Evolutionary conservation across 2,797 vertebrate genomes (phyloP).

Genomic region (Cheirogaleus major): DNA sequence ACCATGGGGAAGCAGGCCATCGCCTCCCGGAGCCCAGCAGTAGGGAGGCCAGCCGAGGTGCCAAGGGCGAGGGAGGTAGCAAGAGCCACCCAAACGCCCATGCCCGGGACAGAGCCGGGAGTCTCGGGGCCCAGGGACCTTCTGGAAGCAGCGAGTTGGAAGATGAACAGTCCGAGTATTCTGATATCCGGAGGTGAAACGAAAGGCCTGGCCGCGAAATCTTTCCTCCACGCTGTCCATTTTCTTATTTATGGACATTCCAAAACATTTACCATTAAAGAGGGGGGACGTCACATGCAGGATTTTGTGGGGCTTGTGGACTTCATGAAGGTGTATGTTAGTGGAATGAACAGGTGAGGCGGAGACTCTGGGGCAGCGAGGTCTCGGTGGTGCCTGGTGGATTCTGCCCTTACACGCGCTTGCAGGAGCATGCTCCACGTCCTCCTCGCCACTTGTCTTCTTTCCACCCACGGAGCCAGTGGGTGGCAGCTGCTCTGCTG

Average conservation of each 20-base stretch:
- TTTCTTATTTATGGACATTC: slow-evolving; percentile 94
- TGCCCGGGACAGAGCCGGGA: slow-evolving; percentile 84
- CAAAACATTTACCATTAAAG: slow-evolving; percentile 95
- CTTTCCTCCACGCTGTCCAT: slow-evolving; percentile 84
- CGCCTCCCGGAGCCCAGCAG: slow-evolving; percentile 84
- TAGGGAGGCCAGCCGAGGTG: slow-evolving; percentile 86
- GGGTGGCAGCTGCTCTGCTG: slow-evolving; percentile 64
- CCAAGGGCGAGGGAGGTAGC: slow-evolving; percentile 90
- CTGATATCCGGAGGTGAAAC: slow-evolving; percentile 97
- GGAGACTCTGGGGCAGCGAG: not conserved
- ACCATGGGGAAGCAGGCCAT: slow-evolving; percentile 79
- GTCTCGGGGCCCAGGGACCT: slow-evolving; percentile 88
- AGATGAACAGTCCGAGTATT: slow-evolving; percentile 92
- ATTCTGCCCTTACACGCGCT: slow-evolving; percentile 26
- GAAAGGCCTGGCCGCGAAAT: slow-evolving; percentile 62
- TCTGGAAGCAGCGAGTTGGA: slow-evolving; percentile 88
- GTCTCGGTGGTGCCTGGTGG: slow-evolving; percentile 66
- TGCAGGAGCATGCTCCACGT: not conserved
- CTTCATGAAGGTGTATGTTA: slow-evolving; percentile 79
- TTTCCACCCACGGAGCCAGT: not conserved
- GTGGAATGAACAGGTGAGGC: slow-evolving; percentile 35
- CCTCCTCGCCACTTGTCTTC: slow-evolving; percentile 67
- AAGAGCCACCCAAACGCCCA: slow-evolving; percentile 88
- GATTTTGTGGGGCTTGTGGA: slow-evolving; percentile 89
- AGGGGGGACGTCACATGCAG: slow-evolving; percentile 93